phyloP scores from a whole-genome alignment of 2,113 vertebrate genomes.

The Bagarius yarrelli region DNA sequence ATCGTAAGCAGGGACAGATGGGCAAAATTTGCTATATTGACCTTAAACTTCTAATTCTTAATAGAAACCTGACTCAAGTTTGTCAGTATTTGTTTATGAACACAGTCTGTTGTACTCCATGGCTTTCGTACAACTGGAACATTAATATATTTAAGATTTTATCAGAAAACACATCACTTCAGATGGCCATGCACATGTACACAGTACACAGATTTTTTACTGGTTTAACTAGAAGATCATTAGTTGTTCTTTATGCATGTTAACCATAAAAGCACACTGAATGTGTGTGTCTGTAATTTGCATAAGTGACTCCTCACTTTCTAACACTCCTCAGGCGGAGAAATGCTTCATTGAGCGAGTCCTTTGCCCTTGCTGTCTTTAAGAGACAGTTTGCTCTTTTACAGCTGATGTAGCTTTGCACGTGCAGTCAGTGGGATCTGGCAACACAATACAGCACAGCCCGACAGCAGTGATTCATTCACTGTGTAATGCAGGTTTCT shows the following conservation, averaged over 20 bases:
- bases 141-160: background rate
- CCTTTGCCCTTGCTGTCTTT: background rate
- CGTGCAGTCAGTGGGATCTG: background rate
- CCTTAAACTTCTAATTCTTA: background rate
- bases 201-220: background rate
- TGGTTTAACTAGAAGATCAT: background rate
- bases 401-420: background rate
- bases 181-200: background rate
- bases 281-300: background rate
- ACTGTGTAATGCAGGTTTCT: constrained; percentile 13
- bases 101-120: background rate
- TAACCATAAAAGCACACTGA: background rate
- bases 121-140: background rate
- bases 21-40: background rate
- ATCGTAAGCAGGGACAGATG: background rate
- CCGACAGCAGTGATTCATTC: background rate
- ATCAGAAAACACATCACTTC: background rate
- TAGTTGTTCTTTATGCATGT: background rate
- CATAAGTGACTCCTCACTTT: background rate
- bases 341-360: background rate
- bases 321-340: background rate
- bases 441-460: constrained; percentile 11
- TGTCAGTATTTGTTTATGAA: background rate
- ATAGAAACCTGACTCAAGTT: background rate
- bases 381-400: constrained; percentile 8